Evolutionary conservation across 2,113 vertebrate genomes (phyloP).

Genomic region (Gymnocephalus cernua): DNA sequence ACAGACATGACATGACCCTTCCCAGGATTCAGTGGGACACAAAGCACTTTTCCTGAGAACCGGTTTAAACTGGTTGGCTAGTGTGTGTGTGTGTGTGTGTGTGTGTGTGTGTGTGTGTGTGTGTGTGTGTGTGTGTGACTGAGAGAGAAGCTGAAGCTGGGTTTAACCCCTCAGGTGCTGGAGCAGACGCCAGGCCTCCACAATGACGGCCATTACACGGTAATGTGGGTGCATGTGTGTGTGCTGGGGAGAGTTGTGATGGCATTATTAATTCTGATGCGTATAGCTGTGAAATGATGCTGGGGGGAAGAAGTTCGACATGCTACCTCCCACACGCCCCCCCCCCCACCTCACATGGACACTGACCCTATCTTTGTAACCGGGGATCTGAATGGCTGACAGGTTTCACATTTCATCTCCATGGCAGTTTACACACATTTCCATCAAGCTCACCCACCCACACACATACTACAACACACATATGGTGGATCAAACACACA

Average conservation of each 20-base stretch:
- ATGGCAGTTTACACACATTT: conserved; percentile 68
- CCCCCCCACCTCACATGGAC: conserved; percentile 38
- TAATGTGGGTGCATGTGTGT: conserved; percentile 5
- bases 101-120: conserved; percentile 51
- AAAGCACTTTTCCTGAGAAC: conserved; percentile 97
- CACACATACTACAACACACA: conserved; percentile 18
- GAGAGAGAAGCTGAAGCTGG: conserved; percentile 86
- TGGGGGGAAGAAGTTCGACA: conserved; percentile 33
- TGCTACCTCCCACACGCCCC: background rate
- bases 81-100: conserved; percentile 72
- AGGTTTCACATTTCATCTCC: conserved; percentile 80
- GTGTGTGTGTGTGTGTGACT: conserved; percentile 46
- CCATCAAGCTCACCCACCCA: conserved; percentile 18
- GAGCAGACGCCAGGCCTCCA: conserved; percentile 54
- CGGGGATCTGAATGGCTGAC: conserved; percentile 71
- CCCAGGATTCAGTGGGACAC: conserved; percentile 94
- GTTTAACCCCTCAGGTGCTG: conserved; percentile 88
- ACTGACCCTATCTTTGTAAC: conserved; percentile 71
- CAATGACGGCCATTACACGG: conserved; percentile 64
- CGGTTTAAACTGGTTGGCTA: conserved; percentile 90
- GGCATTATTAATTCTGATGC: conserved; percentile 23
- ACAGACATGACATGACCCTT: conserved; percentile 98
- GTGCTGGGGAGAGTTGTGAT: background rate
- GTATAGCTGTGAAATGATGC: conserved; percentile 44
- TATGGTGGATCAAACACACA: conserved; percentile 19